These are phyloP conservation scores for Callospermophilus lateralis DNA, from an alignment of 2,113 vertebrate species.

Conservation along the genomic window DNA sequence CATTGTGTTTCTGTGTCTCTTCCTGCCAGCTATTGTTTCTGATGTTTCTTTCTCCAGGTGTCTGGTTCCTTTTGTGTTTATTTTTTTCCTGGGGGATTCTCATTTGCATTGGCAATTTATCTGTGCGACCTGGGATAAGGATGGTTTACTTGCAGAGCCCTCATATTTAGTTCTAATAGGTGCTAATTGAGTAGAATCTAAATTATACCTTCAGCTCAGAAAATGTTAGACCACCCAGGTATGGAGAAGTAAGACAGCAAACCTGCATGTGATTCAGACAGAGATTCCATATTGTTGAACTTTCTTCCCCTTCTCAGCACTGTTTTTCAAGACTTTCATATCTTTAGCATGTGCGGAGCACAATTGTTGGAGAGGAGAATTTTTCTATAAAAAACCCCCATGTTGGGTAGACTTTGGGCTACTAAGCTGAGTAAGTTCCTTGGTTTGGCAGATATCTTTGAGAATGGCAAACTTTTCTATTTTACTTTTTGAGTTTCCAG, in stretches of 20 bases:
- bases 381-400: not conserved
- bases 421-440: not conserved
- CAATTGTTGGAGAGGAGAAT: too few species aligned
- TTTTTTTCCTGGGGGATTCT: not conserved
- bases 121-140: slow-evolving; percentile 20
- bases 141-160: slow-evolving; percentile 19
- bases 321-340: not conserved
- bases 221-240: slow-evolving; percentile 55
- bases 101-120: not conserved
- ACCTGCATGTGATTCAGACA: not conserved
- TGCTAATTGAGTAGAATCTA: not conserved
- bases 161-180: slow-evolving; percentile 40
- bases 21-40: not conserved
- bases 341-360: not conserved
- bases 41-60: not conserved
- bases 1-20: not conserved
- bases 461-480: not conserved
- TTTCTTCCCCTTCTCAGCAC: not conserved
- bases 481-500: not conserved
- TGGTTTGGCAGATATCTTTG: not conserved
- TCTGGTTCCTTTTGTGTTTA: slow-evolving; percentile 45
- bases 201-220: slow-evolving; percentile 41
- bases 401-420: not conserved
- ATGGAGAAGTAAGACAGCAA: not conserved
- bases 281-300: not conserved